These are phyloP conservation scores for Suncus etruscus DNA, from an alignment of 2,113 vertebrate genomes.

Conservation along the genomic window DNA sequence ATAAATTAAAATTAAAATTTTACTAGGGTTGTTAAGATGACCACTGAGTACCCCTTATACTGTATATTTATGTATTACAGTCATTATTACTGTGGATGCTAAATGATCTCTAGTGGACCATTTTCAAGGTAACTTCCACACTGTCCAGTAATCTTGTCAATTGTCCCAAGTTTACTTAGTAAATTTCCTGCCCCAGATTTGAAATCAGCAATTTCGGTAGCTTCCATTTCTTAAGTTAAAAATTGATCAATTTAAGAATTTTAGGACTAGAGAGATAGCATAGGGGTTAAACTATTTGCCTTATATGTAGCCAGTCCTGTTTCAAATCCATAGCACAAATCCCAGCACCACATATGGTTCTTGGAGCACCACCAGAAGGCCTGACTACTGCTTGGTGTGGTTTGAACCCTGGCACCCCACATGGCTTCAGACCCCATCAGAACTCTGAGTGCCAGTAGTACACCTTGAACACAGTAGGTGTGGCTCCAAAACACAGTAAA, in stretches of 20 bases:
- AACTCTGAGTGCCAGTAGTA: too few relatives aligned
- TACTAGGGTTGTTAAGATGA: not conserved
- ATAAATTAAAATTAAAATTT: not conserved
- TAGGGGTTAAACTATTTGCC: too few relatives aligned
- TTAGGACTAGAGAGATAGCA: not conserved
- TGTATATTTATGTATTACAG: not conserved
- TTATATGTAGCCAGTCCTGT: too few relatives aligned
- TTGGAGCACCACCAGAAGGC: too few relatives aligned
- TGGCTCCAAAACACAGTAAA: too few relatives aligned
- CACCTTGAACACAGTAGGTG: too few relatives aligned
- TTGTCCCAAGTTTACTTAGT: not conserved
- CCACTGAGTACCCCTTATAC: not conserved
- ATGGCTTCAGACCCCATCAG: too few relatives aligned
- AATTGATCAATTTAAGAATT: not conserved
- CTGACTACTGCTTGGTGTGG: too few relatives aligned
- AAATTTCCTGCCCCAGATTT: not conserved
- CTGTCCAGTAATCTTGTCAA: not conserved
- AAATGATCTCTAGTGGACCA: not conserved
- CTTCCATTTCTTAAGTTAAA: not conserved
- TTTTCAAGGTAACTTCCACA: not conserved
- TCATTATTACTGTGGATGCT: constrained; percentile 6
- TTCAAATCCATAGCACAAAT: too few relatives aligned
- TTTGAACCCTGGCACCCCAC: too few relatives aligned
- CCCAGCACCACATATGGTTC: too few relatives aligned
- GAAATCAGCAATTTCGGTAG: not conserved